Evolutionary conservation across 2,113 vertebrate genomes (phyloP), one percentile per base, ranked within the genome.

Genomic region (Engraulis encrasicolus): DNA sequence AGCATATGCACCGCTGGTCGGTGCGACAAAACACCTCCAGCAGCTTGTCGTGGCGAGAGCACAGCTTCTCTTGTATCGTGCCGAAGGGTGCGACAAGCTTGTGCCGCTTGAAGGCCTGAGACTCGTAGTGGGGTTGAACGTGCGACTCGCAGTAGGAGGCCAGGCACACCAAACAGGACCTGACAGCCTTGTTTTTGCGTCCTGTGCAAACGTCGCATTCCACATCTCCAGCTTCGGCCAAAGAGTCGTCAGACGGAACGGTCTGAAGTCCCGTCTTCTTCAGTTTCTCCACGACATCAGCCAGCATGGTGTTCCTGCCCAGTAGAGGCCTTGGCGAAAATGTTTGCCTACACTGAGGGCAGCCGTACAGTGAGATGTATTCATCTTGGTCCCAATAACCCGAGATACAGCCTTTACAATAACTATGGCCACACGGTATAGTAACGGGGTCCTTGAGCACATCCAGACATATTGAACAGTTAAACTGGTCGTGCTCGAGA

Each of bases 121-220:
- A 97, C 78, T 98, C 96, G 92, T 97, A 95, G 83, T 99, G 98
- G n/a, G 97, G 97, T 90, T 96, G 96, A 58, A 99, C 92, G 93
- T 99, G 98, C 48, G 94, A 87, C 23, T 98, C 97, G 6, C 98
- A 99, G 93, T 98, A 99, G 18, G 97, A 99, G 71, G 97, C 97
- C 94, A n/a, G n/a, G n/a, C n/a, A n/a, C n/a, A n/a, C n/a, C n/a
- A n/a, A n/a, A n/a, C n/a, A n/a, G n/a, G n/a, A 99, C 86, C 95
- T 97, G 0, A 97, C 95, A 0, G 98, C 98, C 88, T 95, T 96
- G 92, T 96, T 96, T 89, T 97, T 98, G 91, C 94, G 95, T 45
- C 95, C 96, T 0, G 96, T 95, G 90, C 98, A 99, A 14, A 98
- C 97, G 85, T 99, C 98, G 0, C 98, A 99, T 89, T 89, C 71